Evolutionary conservation across 2,888 invertebrate species (phyloP), one percentile per base, ranked within the genome.

Genomic region (Drosophila hawaiiensis): DNA sequence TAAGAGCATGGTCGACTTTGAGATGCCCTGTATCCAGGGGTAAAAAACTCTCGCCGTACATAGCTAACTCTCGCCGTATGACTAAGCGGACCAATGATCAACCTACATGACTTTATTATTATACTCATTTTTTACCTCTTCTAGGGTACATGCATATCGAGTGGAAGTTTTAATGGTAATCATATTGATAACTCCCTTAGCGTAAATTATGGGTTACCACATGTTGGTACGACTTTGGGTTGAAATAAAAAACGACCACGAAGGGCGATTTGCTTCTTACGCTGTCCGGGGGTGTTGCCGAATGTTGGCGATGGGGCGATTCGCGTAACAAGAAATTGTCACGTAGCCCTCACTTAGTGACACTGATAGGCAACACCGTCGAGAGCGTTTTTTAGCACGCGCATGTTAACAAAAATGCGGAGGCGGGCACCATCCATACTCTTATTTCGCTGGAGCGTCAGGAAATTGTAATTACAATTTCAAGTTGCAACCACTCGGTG

Each of bases 161-260:
- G 28, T 56, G 28, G 16, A 47, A 47, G 9, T 29, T 14, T 41
- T 39, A 70, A 68, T 75, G 74, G 68, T 78, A 82, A 82, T 80
- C 73, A 80, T 77, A 87, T 77, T 78, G 68, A 73, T 75, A 85
- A 83, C 80, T 78, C 82, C 89, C 89, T 78, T 60, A 67, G 84
- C 81, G 84, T 63, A 89, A 88, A 88, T 88, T 89, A 88, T 82
- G 79, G 87, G 89, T 89, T 88, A 83, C 87, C 87, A 87, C 87
- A 88, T 89, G 87, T 80, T 89, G 76, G 84, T 77, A 73, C 68
- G 64, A 78, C 68, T 78, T 79, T 73, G 80, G 89, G 75, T 80
- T 83, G 83, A 53, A 75, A 70, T 73, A 59, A 71, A 63, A 63
- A 72, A 63, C 61, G 64, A 70, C 73, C 69, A 72, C 84, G 78